Evolutionary conservation across 2,888 invertebrate species (phyloP).

Genomic region (Neoaliturus tenellus): DNA sequence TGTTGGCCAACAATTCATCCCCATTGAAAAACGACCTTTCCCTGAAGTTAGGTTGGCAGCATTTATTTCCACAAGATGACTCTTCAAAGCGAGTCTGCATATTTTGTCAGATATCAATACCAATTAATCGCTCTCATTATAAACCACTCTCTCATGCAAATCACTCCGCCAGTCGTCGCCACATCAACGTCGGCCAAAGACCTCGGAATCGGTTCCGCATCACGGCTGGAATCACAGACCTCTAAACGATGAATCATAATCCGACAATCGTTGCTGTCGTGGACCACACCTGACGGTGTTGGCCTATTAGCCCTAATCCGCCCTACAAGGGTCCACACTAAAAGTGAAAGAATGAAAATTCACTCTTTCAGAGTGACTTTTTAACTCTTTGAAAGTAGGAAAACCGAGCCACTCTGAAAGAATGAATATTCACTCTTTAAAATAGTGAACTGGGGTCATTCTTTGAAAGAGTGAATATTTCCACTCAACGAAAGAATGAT

Average conservation of each 20-base stretch:
- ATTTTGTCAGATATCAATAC: slow-evolving; percentile 10
- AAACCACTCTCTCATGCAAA: slow-evolving; percentile 5
- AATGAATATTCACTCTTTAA: too few species aligned
- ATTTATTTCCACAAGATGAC: neutral
- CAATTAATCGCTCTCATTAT: slow-evolving; percentile 5
- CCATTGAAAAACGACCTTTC: too few species aligned
- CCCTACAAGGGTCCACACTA: too few species aligned
- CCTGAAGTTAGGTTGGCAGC: too few species aligned
- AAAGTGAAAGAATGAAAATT: too few species aligned
- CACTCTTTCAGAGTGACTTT: too few species aligned
- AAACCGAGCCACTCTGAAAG: too few species aligned
- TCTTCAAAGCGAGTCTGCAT: neutral
- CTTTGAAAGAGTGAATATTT: too few species aligned
- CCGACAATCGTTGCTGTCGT: neutral
- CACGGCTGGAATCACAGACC: neutral
- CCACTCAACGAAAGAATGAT: too few species aligned
- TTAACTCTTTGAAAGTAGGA: too few species aligned
- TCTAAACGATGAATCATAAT: slow-evolving; percentile 4
- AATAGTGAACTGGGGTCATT: too few species aligned
- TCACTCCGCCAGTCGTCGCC: neutral
- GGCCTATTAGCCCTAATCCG: slow-evolving; percentile 1
- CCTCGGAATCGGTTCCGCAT: slow-evolving; percentile 5
- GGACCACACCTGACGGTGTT: neutral
- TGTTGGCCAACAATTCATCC: too few species aligned
- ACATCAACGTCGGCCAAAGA: neutral